phyloP scores from a whole-genome alignment of 2,113 vertebrate genomes.

The Caracal caracal region DNA sequence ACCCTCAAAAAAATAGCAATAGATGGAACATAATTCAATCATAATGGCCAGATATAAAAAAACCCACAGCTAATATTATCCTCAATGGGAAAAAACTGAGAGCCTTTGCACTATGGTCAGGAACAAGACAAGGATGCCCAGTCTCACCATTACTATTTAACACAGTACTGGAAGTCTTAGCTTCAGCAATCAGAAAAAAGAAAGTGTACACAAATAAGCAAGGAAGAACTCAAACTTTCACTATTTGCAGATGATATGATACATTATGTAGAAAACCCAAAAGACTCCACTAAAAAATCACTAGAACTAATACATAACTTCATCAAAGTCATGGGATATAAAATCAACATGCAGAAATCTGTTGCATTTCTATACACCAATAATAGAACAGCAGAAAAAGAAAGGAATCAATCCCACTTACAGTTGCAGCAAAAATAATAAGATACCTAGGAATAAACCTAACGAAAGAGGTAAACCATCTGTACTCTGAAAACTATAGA shows the following conservation, averaged over 20 bases:
- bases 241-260: not conserved
- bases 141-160: too few relatives aligned
- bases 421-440: not conserved
- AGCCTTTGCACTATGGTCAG: too few relatives aligned
- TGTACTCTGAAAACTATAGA: not conserved
- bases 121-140: too few relatives aligned
- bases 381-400: not conserved
- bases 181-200: too few relatives aligned
- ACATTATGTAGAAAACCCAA: not conserved
- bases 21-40: too few relatives aligned
- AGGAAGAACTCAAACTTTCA: too few relatives aligned
- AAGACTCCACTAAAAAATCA: not conserved
- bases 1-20: too few relatives aligned
- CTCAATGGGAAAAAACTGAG: too few relatives aligned
- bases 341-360: not conserved
- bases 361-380: not conserved
- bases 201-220: too few relatives aligned
- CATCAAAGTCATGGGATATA: not conserved
- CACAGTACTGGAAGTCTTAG: too few relatives aligned
- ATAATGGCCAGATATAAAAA: too few relatives aligned
- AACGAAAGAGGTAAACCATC: not conserved
- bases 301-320: not conserved
- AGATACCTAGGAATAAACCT: not conserved
- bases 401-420: not conserved
- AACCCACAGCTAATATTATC: too few relatives aligned